Evolutionary conservation across 2,888 invertebrate genomes (phyloP).

Genomic region (Eupithecia subfuscata): DNA sequence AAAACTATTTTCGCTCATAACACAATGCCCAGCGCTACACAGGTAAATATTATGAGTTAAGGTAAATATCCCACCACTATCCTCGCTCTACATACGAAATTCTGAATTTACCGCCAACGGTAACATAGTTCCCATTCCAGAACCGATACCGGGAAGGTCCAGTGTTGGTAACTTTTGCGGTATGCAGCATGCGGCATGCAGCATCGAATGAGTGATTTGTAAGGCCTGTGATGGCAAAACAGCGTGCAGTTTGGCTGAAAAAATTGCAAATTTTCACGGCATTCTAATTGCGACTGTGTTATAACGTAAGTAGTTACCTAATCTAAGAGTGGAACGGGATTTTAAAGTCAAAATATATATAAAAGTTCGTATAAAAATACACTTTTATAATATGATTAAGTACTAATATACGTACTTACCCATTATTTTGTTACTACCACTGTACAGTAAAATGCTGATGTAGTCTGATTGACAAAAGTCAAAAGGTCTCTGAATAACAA

Average conservation of each 20-base stretch:
- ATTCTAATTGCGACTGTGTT: neutral
- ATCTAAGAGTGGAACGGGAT: neutral
- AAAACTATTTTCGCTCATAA: neutral
- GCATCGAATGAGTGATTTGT: neutral
- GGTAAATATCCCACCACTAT: neutral
- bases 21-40: neutral
- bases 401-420: neutral
- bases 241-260: neutral
- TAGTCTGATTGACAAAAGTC: neutral
- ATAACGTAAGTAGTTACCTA: neutral
- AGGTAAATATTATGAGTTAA: neutral
- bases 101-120: neutral
- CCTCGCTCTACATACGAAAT: neutral
- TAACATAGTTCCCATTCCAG: neutral
- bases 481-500: neutral
- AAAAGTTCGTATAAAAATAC: neutral
- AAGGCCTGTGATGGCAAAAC: neutral
- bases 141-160: constrained; percentile 28
- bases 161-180: constrained; percentile 17
- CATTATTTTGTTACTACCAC: neutral
- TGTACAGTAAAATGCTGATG: neutral
- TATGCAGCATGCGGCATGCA: constrained; percentile 17
- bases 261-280: neutral
- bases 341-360: neutral
- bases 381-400: too few relatives aligned